These are phyloP conservation scores for Alca torda DNA, from an alignment of 2,797 vertebrate genomes.

Conservation along the genomic window DNA sequence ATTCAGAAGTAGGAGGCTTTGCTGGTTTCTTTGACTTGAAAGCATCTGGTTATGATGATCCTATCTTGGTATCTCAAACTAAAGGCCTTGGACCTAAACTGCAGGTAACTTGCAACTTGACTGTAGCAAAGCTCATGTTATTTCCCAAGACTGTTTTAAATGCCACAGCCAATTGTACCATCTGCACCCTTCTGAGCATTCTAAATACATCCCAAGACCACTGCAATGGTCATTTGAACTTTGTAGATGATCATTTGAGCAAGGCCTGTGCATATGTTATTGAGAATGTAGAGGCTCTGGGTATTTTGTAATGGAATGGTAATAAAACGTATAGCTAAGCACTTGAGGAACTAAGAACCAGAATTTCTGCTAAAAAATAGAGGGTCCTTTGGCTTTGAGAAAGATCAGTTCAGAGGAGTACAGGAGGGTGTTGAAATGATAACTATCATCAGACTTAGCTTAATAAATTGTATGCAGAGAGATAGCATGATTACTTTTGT, in stretches of 20 bases:
- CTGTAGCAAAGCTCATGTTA: not conserved
- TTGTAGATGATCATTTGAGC: not conserved
- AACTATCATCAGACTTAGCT: not conserved
- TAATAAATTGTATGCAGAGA: not conserved
- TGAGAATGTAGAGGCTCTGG: not conserved
- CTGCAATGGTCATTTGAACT: not conserved
- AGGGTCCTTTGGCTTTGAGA: not conserved
- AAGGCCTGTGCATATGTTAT: not conserved
- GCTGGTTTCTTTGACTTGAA: conserved; percentile 86
- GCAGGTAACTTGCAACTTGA: conserved; percentile 75
- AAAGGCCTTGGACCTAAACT: conserved; percentile 88
- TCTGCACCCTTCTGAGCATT: not conserved
- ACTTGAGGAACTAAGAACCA: not conserved
- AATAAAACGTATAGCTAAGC: not conserved
- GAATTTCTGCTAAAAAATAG: not conserved
- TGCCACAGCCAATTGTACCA: not conserved
- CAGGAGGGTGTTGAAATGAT: not conserved
- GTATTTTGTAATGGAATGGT: not conserved
- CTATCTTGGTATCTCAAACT: conserved; percentile 86
- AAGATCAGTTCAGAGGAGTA: not conserved
- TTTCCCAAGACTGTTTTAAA: not conserved
- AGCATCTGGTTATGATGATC: conserved; percentile 84
- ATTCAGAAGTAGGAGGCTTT: conserved; percentile 79
- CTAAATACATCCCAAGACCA: not conserved
- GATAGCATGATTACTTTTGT: not conserved